phyloP scores from a whole-genome alignment of 2,888 invertebrate species.

The Drosophila acutilabella region DNA sequence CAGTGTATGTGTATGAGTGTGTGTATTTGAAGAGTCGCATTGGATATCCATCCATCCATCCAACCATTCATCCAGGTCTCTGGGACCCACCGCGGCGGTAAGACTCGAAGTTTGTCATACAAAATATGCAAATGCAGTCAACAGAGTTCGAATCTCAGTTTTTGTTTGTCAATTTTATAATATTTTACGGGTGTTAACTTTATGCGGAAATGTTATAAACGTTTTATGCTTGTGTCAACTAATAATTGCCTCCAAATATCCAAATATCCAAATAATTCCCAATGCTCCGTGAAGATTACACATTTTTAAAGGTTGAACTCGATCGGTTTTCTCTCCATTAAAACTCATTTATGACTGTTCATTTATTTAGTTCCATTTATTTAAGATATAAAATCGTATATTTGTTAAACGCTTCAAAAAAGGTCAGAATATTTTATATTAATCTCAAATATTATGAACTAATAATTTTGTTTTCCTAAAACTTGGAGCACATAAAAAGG shows the following conservation, averaged over 20 bases:
- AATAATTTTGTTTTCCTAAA: slow-evolving; percentile 1
- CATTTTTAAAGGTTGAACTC: slow-evolving; percentile 36
- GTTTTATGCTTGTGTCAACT: slow-evolving; percentile 73
- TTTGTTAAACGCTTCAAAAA: slow-evolving; percentile 34
- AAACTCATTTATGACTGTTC: slow-evolving; percentile 7
- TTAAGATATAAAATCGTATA: slow-evolving; percentile 26
- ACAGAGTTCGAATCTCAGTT: slow-evolving; percentile 25
- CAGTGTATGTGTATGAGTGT: slow-evolving; percentile 23
- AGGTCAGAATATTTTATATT: slow-evolving; percentile 31
- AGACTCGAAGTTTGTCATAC: slow-evolving; percentile 59
- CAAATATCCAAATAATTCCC: slow-evolving; percentile 46
- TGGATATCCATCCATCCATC: slow-evolving; percentile 36
- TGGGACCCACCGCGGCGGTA: slow-evolving; percentile 67
- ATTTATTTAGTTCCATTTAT: slow-evolving; percentile 58
- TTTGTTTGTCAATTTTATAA: slow-evolving; percentile 70
- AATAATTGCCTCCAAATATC: slow-evolving; percentile 66
- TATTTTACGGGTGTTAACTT: slow-evolving; percentile 77
- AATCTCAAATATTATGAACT: slow-evolving; percentile 7
- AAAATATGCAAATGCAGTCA: slow-evolving; percentile 73
- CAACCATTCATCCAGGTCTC: slow-evolving; percentile 25
- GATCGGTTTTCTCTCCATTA: slow-evolving; percentile 18
- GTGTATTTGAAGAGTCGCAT: slow-evolving; percentile 41
- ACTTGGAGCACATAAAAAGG: not conserved
- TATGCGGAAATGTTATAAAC: slow-evolving; percentile 74
- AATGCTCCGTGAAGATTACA: slow-evolving; percentile 57